Evolutionary conservation across 1,140 invertebrate species (phyloP).

Genomic region (Capitella teleta): DNA sequence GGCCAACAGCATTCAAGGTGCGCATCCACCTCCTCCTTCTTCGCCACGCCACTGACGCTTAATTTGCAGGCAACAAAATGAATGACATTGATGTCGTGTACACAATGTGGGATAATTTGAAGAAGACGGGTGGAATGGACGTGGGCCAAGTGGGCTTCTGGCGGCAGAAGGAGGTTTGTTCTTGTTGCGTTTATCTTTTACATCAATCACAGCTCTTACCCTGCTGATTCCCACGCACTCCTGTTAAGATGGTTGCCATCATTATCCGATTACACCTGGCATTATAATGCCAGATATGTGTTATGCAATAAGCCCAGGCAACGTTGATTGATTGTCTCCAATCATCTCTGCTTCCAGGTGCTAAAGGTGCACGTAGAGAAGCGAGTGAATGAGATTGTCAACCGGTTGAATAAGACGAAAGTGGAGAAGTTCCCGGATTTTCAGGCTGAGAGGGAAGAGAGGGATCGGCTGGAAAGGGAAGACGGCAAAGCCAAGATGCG

Average conservation of each 20-base stretch:
- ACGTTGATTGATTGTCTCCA: neutral
- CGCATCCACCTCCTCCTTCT: too few relatives aligned
- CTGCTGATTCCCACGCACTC: too few relatives aligned
- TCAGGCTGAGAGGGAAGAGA: conserved; percentile 67
- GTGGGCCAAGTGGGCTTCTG: conserved; percentile 87
- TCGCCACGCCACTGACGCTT: neutral
- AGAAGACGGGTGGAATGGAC: conserved; percentile 95
- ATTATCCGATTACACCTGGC: too few relatives aligned
- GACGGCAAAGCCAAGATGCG: conserved; percentile 60
- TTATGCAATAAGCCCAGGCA: too few relatives aligned
- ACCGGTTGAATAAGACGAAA: conserved; percentile 93
- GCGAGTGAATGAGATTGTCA: conserved; percentile 80
- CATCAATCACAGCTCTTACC: neutral
- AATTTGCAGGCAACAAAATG: conserved; percentile 72
- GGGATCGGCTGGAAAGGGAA: conserved; percentile 74
- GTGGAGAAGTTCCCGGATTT: conserved; percentile 57
- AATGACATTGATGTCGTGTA: conserved; percentile 97
- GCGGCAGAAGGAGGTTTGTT: conserved; percentile 71
- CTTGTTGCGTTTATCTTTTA: too few relatives aligned
- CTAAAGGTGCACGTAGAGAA: conserved; percentile 80
- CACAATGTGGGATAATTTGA: conserved; percentile 95
- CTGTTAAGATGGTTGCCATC: too few relatives aligned
- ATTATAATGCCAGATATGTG: too few relatives aligned
- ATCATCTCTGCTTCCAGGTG: conserved; percentile 45
- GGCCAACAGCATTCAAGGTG: conserved; percentile 65